Percentiles rank a stretch among this genome's conserved stretches.
Evolutionary conservation across 2,888 invertebrate species (phyloP).

Genomic region (Acutogordius australiensis): DNA sequence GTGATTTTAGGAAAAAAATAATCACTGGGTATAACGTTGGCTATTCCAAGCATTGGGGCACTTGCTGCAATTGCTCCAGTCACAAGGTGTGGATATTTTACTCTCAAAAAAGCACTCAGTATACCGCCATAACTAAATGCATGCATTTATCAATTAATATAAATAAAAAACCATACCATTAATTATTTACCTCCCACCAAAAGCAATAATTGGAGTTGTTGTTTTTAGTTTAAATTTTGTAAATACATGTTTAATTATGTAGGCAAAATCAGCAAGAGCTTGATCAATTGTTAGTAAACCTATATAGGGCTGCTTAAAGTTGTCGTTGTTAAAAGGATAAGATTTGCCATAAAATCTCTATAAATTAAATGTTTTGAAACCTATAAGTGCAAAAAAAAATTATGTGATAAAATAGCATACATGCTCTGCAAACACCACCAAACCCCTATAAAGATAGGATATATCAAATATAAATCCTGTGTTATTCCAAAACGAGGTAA

Average conservation of each 20-base stretch:
- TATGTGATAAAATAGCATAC: neutral
- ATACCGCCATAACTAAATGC: constrained; percentile 7
- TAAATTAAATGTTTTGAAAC: neutral
- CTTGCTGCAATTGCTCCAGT: neutral
- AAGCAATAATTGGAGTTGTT: neutral
- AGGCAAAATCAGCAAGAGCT: constrained; percentile 1
- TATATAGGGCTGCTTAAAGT: neutral
- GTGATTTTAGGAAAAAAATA: neutral
- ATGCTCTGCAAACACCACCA: constrained; percentile 1
- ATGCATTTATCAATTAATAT: no score
- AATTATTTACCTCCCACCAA: constrained; percentile 1
- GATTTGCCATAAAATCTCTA: constrained; percentile 10
- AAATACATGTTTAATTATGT: neutral
- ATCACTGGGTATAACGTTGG: neutral
- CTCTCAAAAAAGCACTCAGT: neutral
- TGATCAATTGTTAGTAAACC: constrained; percentile 1
- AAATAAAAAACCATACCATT: neutral
- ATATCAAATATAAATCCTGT: constrained; percentile 1
- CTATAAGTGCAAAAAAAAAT: no score
- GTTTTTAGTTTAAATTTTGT: neutral
- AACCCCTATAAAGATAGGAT: neutral
- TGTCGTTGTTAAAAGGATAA: neutral
- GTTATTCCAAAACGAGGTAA: constrained; percentile 8
- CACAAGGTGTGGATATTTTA: neutral
- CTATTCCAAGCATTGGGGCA: neutral